Percentiles rank a stretch among this genome's conserved stretches.
These are phyloP conservation scores for Boloria euphrosyne DNA, from an alignment of 2,888 invertebrate genomes.

Conservation along the genomic window DNA sequence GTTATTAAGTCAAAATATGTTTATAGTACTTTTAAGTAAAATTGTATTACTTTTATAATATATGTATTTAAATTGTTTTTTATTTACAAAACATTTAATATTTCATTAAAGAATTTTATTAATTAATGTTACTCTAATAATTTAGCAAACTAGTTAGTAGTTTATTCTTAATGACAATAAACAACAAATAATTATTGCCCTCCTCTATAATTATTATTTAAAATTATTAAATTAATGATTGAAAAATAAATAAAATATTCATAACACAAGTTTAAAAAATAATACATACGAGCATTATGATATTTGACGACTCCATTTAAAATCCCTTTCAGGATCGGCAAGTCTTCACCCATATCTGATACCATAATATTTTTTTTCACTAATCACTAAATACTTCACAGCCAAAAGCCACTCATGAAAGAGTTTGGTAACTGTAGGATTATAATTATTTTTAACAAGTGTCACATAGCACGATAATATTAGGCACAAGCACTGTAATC, in stretches of 20 bases:
- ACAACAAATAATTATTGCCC: no score
- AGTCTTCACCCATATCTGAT: conserved; percentile 91
- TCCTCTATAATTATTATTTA: background rate
- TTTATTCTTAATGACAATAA: no score
- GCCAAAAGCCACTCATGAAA: conserved; percentile 76
- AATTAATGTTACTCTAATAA: no score
- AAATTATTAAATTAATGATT: background rate
- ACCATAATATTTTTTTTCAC: conserved; percentile 70
- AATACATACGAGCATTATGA: conserved; percentile 95
- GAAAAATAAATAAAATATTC: background rate
- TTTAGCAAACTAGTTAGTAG: no score
- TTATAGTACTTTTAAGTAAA: no score
- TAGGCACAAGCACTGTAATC: conserved; percentile 75
- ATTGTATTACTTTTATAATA: no score
- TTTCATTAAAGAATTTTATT: no score
- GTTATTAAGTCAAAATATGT: no score
- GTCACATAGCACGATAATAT: conserved; percentile 50
- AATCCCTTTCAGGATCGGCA: conserved; percentile 95
- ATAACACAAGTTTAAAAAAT: conserved; percentile 33
- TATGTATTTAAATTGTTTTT: no score
- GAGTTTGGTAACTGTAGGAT: conserved; percentile 72
- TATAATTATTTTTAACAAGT: conserved; percentile 50
- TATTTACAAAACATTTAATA: no score
- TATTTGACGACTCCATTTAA: conserved; percentile 95
- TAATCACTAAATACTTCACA: conserved; percentile 73